Base-by-base conservation (phyloP, 2,113 vertebrate species). In the Anthoscopus minutus region DNA sequence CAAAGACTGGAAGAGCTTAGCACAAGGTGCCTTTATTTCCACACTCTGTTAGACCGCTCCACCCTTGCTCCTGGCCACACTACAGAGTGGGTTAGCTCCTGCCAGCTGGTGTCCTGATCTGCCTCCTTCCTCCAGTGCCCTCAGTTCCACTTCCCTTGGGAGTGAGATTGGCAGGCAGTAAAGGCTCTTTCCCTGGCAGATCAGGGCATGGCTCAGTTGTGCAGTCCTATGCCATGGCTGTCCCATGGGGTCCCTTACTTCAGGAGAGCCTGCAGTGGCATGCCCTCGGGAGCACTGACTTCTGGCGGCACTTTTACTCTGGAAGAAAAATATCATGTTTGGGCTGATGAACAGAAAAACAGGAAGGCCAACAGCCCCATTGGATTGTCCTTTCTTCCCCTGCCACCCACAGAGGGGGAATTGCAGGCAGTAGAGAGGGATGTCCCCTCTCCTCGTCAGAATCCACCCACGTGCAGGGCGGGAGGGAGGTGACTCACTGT, bases 401-500 rank as follows among this genome's bases (percentile, higher is more conserved):
- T 50, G 70, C 51, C 61, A 10, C 50, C n/a, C 51, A 4, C 9
- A 11, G 60, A 19, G 0, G 6, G 8, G 80, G 67, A 44, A n/a
- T 6, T 21, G 17, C 10, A 13, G 60, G 64, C 2, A 1, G 50
- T 45, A 48, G 51, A 71, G 58, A 17, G 57, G 44, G 58, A 13
- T 1, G 5, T 22, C 17, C n/a, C 45, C 25, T 25, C 7, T 56
- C 17, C 53, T 40, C 1, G 6, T n/a, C 45, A 48, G 31, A 2
- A 4, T 8, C 64, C n/a, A 0, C 8, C 64, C n/a, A 0, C 0
- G 7, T 6, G 35, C 54, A 10, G 53, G 67, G 72, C n/a, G 35
- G 47, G 72, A 20, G 7, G 31, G 78, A 35, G 48, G 17, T 20
- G 35, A 64, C 96, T 94, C 70, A 96, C 96, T 5, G 81, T 7